Evolutionary conservation across 2,113 vertebrate species (phyloP).

Genomic region (Sigmodon hispidus): DNA sequence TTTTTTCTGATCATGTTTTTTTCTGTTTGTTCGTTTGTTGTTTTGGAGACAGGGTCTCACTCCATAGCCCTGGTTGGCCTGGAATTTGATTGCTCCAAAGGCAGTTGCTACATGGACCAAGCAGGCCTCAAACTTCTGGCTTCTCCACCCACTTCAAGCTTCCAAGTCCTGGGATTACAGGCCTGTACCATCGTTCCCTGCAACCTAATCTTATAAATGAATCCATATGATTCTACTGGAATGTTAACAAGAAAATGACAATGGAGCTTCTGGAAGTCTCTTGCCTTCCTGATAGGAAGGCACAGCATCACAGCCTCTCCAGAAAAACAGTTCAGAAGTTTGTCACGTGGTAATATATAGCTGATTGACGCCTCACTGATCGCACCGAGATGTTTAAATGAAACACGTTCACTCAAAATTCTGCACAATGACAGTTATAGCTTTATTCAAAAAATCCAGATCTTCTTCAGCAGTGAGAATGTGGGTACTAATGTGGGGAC

Average conservation of each 20-base stretch:
- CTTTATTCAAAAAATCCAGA: background rate
- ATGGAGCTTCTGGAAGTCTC: background rate
- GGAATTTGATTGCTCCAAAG: background rate
- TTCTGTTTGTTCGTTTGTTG: background rate
- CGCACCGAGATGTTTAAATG: background rate
- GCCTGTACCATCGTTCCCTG: background rate
- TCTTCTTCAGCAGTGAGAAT: background rate
- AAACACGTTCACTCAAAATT: background rate
- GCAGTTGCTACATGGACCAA: background rate
- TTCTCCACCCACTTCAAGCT: background rate
- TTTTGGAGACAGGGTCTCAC: background rate
- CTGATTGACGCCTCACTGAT: background rate
- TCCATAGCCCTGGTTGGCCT: background rate
- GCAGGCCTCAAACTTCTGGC: background rate
- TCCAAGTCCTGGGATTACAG: background rate
- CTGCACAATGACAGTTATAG: background rate
- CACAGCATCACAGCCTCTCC: rapidly evolving
- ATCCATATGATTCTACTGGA: background rate
- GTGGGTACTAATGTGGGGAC: background rate
- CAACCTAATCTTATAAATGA: background rate
- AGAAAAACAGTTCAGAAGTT: background rate
- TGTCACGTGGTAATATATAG: background rate
- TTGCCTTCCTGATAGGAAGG: rapidly evolving
- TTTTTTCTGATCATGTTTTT: background rate
- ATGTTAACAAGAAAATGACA: background rate